Evolutionary conservation across 2,113 vertebrate species (phyloP).

Genomic region (Oophaga pumilio): DNA sequence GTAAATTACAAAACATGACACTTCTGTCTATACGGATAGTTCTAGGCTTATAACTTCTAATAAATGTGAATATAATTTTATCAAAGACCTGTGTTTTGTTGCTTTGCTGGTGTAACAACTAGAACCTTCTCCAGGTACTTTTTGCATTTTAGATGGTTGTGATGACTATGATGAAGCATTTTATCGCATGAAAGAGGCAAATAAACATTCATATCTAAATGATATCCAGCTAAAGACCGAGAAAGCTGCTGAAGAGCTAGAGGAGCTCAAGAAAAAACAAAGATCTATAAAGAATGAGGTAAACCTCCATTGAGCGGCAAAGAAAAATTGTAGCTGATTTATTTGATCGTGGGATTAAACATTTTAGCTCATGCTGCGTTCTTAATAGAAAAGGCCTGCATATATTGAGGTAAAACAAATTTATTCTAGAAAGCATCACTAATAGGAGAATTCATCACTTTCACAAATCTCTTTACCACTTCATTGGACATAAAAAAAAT

Average conservation of each 20-base stretch:
- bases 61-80: neutral
- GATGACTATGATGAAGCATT: constrained; percentile 58
- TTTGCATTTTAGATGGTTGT: constrained; percentile 19
- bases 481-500: no score
- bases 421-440: no score
- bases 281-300: constrained; percentile 52
- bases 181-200: constrained; percentile 53
- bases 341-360: no score
- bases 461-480: no score
- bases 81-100: neutral
- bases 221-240: constrained; percentile 34
- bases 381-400: no score
- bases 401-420: no score
- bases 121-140: neutral
- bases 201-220: constrained; percentile 33
- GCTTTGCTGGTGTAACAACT: neutral
- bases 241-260: constrained; percentile 46
- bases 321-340: no score
- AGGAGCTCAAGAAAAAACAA: constrained; percentile 38
- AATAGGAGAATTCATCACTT: no score
- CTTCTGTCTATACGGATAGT: neutral
- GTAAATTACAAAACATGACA: neutral
- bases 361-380: no score
- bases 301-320: neutral
- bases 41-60: neutral